Evolutionary conservation across 2,888 invertebrate species (phyloP), one percentile per base, ranked within the genome.

Genomic region (Belgica antarctica): DNA sequence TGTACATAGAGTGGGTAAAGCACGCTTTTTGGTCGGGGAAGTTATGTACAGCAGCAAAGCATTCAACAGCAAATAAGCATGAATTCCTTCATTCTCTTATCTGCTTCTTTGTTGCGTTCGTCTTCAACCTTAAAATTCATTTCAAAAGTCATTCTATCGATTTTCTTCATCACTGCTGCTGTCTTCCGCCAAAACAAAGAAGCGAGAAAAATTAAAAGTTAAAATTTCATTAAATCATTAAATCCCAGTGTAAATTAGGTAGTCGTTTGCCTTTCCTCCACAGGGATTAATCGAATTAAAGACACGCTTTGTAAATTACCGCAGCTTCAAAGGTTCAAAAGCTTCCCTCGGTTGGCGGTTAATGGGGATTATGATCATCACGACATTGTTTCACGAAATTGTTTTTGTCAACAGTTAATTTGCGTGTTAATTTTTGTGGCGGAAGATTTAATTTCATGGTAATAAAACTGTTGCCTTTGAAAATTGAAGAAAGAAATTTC

Each of bases 371-470:
- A 59, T 59, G 27, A 59, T 24, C 59, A 59, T 27, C 59, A 8
- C 59, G n/a, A 27, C 22, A 27, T 59, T 27, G n/a, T 27, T 59
- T 27, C 25, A 1, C 12, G n/a, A 17, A 57, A 68, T 68, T 68
- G 57, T 68, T 28, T 31, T 68, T 68, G 68, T 68, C 68, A 68
- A 19, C 68, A 68, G 68, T 68, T 68, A 68, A 68, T 68, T 68
- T 47, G 57, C 28, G 52, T 15, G 59, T 59, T 59, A 27, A 59
- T 52, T 52, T 52, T 52, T 52, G 22, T 52, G 17, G 4, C 52
- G 19, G 22, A n/a, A n/a, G n/a, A n/a, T n/a, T n/a, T n/a, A n/a
- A n/a, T n/a, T n/a, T n/a, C n/a, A n/a, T n/a, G n/a, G n/a, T n/a
- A n/a, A n/a, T n/a, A n/a, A n/a, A n/a, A n/a, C n/a, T n/a, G n/a